These are phyloP conservation scores for Pectinophora gossypiella DNA, from an alignment of 1,140 invertebrate genomes.

Conservation along the genomic window DNA sequence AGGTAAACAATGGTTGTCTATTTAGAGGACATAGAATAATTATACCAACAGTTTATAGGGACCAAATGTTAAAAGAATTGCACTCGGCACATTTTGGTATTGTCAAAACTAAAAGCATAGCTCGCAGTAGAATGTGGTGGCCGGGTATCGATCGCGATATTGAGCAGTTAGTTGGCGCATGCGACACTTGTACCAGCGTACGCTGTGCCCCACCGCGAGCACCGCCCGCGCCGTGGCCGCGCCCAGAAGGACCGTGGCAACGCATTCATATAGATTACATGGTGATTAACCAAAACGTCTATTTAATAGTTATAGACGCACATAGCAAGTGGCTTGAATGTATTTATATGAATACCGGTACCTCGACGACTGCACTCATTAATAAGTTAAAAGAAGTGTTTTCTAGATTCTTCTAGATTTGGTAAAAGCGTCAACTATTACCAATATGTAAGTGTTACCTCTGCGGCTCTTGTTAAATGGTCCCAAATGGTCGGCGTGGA, in stretches of 20 bases:
- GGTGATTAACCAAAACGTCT: constrained; percentile 10
- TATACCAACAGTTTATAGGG: constrained; percentile 6
- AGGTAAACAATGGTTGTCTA: constrained; percentile 10
- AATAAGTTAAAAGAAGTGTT: constrained; percentile 11
- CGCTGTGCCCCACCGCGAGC: no score
- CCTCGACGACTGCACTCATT: constrained; percentile 12
- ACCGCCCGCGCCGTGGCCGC: constrained; percentile 2
- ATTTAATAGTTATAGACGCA: constrained; percentile 20
- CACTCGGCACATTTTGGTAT: constrained; percentile 15
- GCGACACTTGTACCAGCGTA: no score
- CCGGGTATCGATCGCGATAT: no score
- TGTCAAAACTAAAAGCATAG: constrained; percentile 19
- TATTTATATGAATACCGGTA: constrained; percentile 12
- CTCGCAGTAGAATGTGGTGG: constrained; percentile 16
- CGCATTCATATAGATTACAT: constrained; percentile 26
- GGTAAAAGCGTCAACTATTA: no score
- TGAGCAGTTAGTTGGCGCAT: constrained; percentile 5
- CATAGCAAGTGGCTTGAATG: constrained; percentile 23
- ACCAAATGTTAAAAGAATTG: constrained; percentile 13
- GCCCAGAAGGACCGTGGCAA: neutral
- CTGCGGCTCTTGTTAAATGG: no score
- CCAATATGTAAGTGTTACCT: no score
- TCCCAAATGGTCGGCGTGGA: no score
- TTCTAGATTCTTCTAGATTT: no score
- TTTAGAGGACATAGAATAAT: constrained; percentile 14